Base-by-base conservation (phyloP, 1,140 invertebrate genomes). In the Drosophila pachea region DNA sequence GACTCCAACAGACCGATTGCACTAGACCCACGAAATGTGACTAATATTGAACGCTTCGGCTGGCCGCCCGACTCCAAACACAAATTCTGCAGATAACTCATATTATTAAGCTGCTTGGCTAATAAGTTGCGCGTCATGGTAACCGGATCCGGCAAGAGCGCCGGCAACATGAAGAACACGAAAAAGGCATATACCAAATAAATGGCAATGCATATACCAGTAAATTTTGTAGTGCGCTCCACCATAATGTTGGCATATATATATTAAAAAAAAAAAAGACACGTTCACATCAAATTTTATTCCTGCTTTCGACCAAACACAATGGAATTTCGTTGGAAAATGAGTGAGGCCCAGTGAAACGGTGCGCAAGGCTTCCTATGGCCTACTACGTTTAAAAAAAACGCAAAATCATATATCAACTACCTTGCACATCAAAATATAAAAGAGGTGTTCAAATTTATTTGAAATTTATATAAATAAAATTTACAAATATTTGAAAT, bases 1-100 rank as follows among this genome's bases (percentile, higher is more conserved):
- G 54, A 63, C 29, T 84, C 63, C 29, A 79, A 53, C 6, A 84
- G 38, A n/a, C 38, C 48, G 0, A 84, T 16, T 1, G 73, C 75
- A 3, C 79, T 79, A 7, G 79, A 84, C 0, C 79, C 81, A 9
- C 69, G 55, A n/a, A 84, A 76, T 1, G 79, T 78, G 5, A 84
- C 66, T 40, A 84, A 52, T 48, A 84, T 22, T 0, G 79, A 84
- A 6, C 79, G 79, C 0, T 59, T 16, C 0, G 79, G 79, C 12
- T 64, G 45, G 0, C 79, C 76, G 0, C 76, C 79, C 0, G 62
- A 12, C 9, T 79, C 79, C 45, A 84, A 8, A 22, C 1, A 22
- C 22, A 22, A 2, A 2, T 3, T 22, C 3, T 22, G 22, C 3
- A 22, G 22, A 3, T 22, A 22, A 3, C 22, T 22, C 22, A 3